These are phyloP conservation scores for Eupithecia pulchellata DNA, from an alignment of 2,888 invertebrate genomes.

Conservation along the genomic window DNA sequence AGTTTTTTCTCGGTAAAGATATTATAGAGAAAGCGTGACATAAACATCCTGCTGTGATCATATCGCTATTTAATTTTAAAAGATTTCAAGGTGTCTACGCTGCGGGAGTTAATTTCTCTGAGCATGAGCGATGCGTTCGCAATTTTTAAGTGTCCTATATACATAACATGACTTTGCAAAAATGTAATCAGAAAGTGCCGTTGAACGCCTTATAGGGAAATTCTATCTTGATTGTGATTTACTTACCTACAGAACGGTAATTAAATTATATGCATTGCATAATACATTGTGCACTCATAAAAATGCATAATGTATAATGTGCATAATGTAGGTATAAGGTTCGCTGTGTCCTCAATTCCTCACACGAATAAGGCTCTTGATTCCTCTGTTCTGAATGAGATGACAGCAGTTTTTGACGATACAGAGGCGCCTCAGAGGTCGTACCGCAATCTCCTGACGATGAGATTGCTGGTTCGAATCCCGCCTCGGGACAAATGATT, in stretches of 20 bases:
- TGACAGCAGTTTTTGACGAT: no score
- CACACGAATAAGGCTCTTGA: background rate
- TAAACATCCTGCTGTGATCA: constrained; percentile 6
- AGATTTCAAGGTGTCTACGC: background rate
- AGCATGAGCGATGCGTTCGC: constrained; percentile 3
- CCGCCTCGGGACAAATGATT: no score
- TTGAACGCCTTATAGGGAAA: background rate
- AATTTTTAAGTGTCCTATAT: background rate
- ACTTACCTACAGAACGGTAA: background rate
- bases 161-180: constrained; percentile 12
- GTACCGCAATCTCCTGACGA: no score
- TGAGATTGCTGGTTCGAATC: no score
- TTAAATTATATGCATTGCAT: no score
- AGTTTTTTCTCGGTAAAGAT: background rate
- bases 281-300: no score
- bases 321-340: no score
- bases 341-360: no score
- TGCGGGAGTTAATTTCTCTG: constrained; percentile 4
- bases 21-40: constrained; percentile 9
- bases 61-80: background rate
- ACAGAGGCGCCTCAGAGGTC: no score
- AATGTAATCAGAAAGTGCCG: constrained; percentile 6
- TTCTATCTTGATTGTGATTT: background rate
- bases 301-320: no score
- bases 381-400: background rate